These are phyloP conservation scores for Nothoprocta pentlandii DNA, from an alignment of 2,113 vertebrate genomes.

Conservation along the genomic window DNA sequence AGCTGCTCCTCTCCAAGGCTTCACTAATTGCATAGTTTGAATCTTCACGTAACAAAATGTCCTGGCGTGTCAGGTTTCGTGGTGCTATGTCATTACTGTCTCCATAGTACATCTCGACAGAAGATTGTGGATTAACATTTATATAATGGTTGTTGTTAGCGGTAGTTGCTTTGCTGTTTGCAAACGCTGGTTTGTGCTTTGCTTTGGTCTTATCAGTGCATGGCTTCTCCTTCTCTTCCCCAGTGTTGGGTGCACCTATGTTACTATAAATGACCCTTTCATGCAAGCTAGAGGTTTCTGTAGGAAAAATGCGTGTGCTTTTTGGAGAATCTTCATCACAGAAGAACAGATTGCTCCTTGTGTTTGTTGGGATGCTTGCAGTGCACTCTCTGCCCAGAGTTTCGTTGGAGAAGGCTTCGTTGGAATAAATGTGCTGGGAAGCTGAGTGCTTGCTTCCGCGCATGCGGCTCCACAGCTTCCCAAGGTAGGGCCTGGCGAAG, in stretches of 20 bases:
- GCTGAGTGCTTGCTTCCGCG: slow-evolving; percentile 23
- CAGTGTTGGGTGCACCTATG: background rate
- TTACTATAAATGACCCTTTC: background rate
- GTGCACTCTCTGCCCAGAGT: background rate
- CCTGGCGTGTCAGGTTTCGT: background rate
- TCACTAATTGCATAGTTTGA: background rate
- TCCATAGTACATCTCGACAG: background rate
- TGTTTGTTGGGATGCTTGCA: background rate
- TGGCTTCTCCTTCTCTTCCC: background rate
- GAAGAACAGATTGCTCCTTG: fast-evolving
- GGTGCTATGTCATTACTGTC: background rate
- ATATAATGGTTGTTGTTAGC: fast-evolving
- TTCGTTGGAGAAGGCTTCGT: slow-evolving; percentile 78
- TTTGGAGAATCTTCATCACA: background rate
- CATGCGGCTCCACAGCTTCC: slow-evolving; percentile 74
- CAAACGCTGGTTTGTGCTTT: fast-evolving
- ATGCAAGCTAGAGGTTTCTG: background rate
- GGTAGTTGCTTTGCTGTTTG: background rate
- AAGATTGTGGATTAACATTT: background rate
- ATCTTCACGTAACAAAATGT: background rate
- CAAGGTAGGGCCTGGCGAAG: slow-evolving; percentile 83
- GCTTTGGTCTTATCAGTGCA: background rate
- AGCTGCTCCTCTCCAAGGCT: background rate
- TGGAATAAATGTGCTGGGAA: slow-evolving; percentile 67
- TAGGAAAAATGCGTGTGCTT: background rate